phyloP scores from a whole-genome alignment of 2,113 vertebrate genomes.

The Maylandia zebra region DNA sequence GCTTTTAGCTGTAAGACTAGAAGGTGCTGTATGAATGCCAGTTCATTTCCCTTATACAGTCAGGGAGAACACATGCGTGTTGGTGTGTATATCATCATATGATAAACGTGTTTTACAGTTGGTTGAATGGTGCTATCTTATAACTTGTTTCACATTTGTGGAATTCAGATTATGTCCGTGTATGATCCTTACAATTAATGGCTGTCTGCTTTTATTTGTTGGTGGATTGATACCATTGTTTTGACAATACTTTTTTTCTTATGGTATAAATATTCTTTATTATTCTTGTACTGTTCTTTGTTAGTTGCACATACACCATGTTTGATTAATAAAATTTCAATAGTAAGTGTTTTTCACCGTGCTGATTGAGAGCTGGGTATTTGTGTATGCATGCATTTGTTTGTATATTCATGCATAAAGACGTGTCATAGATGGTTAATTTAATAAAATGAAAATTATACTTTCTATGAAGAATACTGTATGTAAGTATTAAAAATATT shows the following conservation, averaged over 20 bases:
- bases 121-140: slow-evolving; percentile 55
- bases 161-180: slow-evolving; percentile 28
- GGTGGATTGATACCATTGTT: slow-evolving; percentile 51
- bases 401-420: slow-evolving; percentile 27
- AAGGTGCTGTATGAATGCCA: neutral
- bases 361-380: slow-evolving; percentile 74
- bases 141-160: slow-evolving; percentile 60
- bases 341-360: slow-evolving; percentile 73
- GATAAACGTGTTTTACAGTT: neutral
- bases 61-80: neutral
- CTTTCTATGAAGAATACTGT: neutral
- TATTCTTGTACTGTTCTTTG: slow-evolving; percentile 75
- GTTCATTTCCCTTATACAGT: neutral
- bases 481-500: neutral
- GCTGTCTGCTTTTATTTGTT: slow-evolving; percentile 13
- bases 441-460: neutral
- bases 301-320: slow-evolving; percentile 68
- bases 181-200: neutral
- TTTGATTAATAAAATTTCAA: slow-evolving; percentile 71
- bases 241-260: slow-evolving; percentile 37
- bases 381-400: slow-evolving; percentile 67
- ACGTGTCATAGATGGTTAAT: neutral
- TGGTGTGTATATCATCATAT: neutral
- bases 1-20: neutral
- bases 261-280: slow-evolving; percentile 58